Conservation (phyloP, 2,888 invertebrate genomes). For the Tuta absoluta region DNA sequence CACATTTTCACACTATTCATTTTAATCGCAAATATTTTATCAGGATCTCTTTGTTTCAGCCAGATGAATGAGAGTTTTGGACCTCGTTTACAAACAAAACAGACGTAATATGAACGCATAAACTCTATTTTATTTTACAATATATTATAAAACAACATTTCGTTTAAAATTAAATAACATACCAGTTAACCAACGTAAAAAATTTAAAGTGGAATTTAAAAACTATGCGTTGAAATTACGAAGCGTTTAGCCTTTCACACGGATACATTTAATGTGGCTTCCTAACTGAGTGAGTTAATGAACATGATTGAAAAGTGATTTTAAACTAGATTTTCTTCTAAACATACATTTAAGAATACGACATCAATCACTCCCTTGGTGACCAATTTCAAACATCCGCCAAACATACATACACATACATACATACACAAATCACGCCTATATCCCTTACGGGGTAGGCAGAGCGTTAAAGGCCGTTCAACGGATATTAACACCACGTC, state of each 20-base stretch:
- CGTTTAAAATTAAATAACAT: conserved; percentile 28
- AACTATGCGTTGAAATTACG: conserved; percentile 35
- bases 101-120: conserved; percentile 26
- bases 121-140: conserved; percentile 28
- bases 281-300: too few relatives aligned
- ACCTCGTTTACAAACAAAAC: conserved; percentile 16
- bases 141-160: conserved; percentile 27
- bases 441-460: too few relatives aligned
- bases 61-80: background rate
- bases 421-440: too few relatives aligned
- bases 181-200: conserved; percentile 23
- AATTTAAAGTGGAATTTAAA: conserved; percentile 12
- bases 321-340: too few relatives aligned
- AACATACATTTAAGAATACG: background rate
- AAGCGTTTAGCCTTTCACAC: too few relatives aligned
- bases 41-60: background rate
- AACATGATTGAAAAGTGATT: too few relatives aligned
- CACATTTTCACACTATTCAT: background rate
- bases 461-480: too few relatives aligned
- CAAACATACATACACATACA: too few relatives aligned
- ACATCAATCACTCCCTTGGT: too few relatives aligned
- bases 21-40: background rate
- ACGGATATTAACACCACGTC: too few relatives aligned
- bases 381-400: too few relatives aligned
- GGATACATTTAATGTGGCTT: too few relatives aligned